Evolutionary conservation across 2,888 invertebrate genomes (phyloP), one percentile per base, ranked within the genome.

Genomic region (Ptychoptera contaminata): DNA sequence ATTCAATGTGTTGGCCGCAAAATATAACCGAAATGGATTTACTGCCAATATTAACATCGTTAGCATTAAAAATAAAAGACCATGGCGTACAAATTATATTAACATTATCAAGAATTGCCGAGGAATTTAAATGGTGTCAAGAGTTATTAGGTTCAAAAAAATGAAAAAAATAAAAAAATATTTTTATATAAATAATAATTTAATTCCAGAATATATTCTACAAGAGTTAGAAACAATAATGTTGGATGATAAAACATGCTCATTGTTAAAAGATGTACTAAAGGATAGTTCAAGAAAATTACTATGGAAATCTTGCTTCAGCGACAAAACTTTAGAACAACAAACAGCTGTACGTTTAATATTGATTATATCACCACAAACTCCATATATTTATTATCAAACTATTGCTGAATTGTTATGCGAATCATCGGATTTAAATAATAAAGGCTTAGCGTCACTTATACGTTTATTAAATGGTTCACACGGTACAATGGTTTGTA

Each of bases 321-420:
- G 71, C 54, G 51, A 65, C 1, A 70, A 74, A 54, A 64, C 69
- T 11, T 55, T 76, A 15, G 67, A 72, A 47, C 71, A 73, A 12
- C 74, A 75, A 56, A 76, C 76, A 1, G 73, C 77, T 2, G 71
- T 74, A 1, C 66, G 75, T 46, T 59, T 80, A 29, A 58, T 75
- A 23, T 61, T 71, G 39, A 65, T 72, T 50, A 67, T 74, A 44
- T 65, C 65, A 1, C 57, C 61, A 2, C 60, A 65, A 46, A 58
- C 60, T 49, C 59, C 62, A 2, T 60, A 63, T 47, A 61, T 66
- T 42, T 66, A 64, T 46, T 57, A 65, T 48, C 65, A 66, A 48
- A 63, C 65, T 3, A 60, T 66, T 45, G 61, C 65, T 2, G 58
- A 66, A 45, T 46, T 66, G 16, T 46, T 66, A 11, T 53, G 58